These are phyloP conservation scores for Catharus minimus DNA, from an alignment of 2,113 vertebrate genomes.

Conservation along the genomic window DNA sequence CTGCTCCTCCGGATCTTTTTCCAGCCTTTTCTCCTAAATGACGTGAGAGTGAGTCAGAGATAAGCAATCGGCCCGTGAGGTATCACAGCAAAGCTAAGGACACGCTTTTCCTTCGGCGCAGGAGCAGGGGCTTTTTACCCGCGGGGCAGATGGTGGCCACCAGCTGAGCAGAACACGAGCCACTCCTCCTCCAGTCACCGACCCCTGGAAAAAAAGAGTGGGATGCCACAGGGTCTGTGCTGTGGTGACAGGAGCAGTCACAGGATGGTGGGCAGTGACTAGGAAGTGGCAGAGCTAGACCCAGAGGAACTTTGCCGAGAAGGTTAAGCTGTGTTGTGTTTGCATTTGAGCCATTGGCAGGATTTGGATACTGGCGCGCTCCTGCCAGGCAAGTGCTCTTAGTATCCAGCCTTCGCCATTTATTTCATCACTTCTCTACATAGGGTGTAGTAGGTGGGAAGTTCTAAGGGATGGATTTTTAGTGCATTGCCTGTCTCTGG, in stretches of 20 bases:
- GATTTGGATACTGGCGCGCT: rapidly evolving
- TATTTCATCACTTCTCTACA: neutral
- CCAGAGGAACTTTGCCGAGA: neutral
- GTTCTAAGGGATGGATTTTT: neutral
- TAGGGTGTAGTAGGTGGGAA: neutral
- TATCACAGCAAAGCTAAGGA: neutral
- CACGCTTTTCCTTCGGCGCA: rapidly evolving
- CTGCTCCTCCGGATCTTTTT: neutral
- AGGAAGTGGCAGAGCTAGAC: neutral
- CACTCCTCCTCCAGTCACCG: neutral
- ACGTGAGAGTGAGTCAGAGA: neutral
- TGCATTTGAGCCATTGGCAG: neutral
- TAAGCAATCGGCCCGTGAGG: neutral
- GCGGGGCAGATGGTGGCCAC: neutral
- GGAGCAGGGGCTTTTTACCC: neutral
- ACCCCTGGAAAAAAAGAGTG: neutral
- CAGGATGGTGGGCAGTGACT: neutral
- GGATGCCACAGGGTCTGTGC: rapidly evolving
- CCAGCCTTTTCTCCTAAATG: neutral
- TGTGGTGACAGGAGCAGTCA: rapidly evolving
- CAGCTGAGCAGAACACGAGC: neutral
- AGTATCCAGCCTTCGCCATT: neutral
- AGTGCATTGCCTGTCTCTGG: neutral
- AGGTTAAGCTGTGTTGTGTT: neutral
- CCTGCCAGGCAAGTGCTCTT: neutral